phyloP scores from a whole-genome alignment of 2,888 invertebrate genomes.

The Macrosiphum euphorbiae region DNA sequence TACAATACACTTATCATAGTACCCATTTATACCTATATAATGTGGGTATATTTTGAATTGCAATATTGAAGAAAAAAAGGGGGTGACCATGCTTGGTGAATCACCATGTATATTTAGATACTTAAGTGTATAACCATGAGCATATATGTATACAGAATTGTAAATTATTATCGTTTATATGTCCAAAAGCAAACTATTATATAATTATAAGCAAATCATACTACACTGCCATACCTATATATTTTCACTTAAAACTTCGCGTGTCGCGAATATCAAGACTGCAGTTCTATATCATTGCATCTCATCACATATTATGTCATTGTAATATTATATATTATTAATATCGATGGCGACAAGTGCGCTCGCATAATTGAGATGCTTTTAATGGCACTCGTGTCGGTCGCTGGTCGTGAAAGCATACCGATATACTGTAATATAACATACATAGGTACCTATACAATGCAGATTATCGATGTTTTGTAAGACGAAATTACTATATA shows the following conservation, averaged over 20 bases:
- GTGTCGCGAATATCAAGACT: not conserved
- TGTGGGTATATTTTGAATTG: too few relatives aligned
- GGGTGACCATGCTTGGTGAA: too few relatives aligned
- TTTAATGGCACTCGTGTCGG: not conserved
- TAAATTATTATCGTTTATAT: not conserved
- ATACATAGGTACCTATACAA: not conserved
- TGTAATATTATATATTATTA: not conserved
- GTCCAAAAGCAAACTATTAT: not conserved
- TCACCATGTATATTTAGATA: not conserved
- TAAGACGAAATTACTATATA: conserved; percentile 1
- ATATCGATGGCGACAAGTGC: not conserved
- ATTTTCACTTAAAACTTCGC: not conserved
- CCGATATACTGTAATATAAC: not conserved
- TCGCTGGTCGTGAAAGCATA: not conserved
- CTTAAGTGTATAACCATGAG: not conserved
- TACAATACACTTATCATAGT: not conserved
- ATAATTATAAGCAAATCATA: not conserved
- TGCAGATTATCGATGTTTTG: conserved; percentile 28
- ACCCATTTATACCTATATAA: too few relatives aligned
- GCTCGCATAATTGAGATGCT: not conserved
- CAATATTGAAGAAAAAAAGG: too few relatives aligned
- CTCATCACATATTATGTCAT: not conserved
- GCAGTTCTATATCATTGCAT: not conserved
- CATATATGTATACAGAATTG: not conserved
- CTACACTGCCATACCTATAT: not conserved